Evolutionary conservation across 2,113 vertebrate genomes (phyloP).

Genomic region (Rhynchopsitta pachyrhyncha): DNA sequence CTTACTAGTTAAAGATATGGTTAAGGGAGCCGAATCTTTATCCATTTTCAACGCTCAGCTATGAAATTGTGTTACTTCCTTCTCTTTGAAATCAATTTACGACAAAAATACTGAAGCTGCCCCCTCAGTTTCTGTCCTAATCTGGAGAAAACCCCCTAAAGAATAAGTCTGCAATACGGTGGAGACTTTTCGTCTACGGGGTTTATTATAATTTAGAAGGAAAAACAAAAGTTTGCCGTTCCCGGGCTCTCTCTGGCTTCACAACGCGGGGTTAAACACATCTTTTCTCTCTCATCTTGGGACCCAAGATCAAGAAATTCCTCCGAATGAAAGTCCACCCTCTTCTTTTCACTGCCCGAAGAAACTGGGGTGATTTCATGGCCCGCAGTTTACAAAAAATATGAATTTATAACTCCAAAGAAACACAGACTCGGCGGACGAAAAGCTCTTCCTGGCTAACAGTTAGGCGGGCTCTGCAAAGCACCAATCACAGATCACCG

Average conservation of each 20-base stretch:
- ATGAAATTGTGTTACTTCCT: constrained; percentile 69
- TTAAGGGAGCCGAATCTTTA: constrained; percentile 63
- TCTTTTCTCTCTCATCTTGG: constrained; percentile 6
- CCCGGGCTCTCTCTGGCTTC: constrained; percentile 30
- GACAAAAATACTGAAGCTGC: neutral
- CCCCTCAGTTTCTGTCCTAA: neutral
- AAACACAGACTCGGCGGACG: constrained; percentile 75
- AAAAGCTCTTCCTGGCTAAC: constrained; percentile 63
- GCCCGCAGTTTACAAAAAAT: constrained; percentile 33
- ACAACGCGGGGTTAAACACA: constrained; percentile 20
- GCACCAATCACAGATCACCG: constrained; percentile 78
- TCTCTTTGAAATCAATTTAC: constrained; percentile 55
- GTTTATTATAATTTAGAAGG: constrained; percentile 62
- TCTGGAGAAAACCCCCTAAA: constrained; percentile 42
- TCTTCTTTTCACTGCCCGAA: neutral
- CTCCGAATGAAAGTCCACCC: neutral
- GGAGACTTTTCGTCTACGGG: neutral
- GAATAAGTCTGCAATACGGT: neutral
- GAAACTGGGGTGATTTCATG: neutral
- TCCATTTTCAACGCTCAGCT: constrained; percentile 61
- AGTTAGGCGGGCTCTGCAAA: constrained; percentile 68
- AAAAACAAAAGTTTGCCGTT: constrained; percentile 69
- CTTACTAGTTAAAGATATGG: constrained; percentile 55
- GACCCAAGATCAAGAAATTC: neutral
- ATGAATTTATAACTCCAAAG: constrained; percentile 73